Conservation (phyloP, 2,797 vertebrate species). For the Choloepus didactylus region DNA sequence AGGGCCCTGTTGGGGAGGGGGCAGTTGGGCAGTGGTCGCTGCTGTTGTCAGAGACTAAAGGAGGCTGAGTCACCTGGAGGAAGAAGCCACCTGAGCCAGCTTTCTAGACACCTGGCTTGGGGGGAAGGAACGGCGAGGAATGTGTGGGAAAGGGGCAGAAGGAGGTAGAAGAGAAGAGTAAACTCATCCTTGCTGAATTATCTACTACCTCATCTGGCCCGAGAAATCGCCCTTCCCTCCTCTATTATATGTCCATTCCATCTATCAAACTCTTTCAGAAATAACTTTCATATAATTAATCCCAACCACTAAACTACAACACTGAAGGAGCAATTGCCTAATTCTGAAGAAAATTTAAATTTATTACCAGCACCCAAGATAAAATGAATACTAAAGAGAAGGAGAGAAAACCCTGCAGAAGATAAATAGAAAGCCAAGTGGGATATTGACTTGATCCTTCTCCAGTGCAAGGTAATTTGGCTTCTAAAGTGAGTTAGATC, state of each 20-base stretch:
- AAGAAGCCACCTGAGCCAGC: not conserved
- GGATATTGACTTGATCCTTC: constrained; percentile 90
- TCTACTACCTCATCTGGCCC: constrained; percentile 48
- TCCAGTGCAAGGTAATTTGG: constrained; percentile 89
- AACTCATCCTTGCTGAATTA: constrained; percentile 60
- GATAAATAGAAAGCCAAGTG: constrained; percentile 90
- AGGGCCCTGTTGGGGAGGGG: not conserved
- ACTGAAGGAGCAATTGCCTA: constrained; percentile 88
- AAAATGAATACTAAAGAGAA: constrained; percentile 87
- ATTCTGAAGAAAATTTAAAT: constrained; percentile 87
- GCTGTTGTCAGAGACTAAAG: not conserved
- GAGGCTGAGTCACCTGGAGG: not conserved
- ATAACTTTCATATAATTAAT: constrained; percentile 88
- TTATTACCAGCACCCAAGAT: constrained; percentile 86
- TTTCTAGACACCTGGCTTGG: not conserved
- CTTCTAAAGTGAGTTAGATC: constrained; percentile 90
- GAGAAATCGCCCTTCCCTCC: constrained; percentile 55
- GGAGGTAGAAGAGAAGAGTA: not conserved
- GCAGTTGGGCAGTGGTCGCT: not conserved
- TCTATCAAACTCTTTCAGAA: constrained; percentile 80
- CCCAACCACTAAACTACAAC: constrained; percentile 86
- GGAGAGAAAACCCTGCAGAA: constrained; percentile 83
- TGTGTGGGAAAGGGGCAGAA: no score
- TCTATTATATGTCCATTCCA: constrained; percentile 73
- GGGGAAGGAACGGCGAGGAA: not conserved